These are phyloP conservation scores for Dicrostonyx torquatus DNA, from an alignment of 2,797 vertebrate species.

Conservation along the genomic window DNA sequence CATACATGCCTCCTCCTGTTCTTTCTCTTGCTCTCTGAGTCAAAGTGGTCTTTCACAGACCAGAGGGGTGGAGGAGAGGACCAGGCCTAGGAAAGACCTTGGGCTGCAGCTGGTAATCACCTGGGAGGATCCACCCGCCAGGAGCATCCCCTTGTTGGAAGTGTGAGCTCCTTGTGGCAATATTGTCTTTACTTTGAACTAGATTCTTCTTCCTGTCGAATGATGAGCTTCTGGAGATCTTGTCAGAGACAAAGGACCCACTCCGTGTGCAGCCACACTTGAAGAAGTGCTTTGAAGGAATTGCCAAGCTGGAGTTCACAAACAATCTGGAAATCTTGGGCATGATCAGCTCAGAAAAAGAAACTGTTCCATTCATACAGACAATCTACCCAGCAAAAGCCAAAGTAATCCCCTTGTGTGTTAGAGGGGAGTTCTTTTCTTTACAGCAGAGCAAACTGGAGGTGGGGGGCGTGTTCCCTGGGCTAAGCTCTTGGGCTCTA, in stretches of 20 bases:
- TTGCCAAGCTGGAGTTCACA: constrained; percentile 93
- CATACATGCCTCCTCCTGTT: not conserved
- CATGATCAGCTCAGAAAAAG: constrained; percentile 96
- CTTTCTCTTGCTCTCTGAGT: not conserved
- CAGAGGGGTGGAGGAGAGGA: not conserved
- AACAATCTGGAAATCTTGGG: constrained; percentile 89
- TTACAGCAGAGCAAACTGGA: not conserved
- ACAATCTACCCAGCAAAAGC: constrained; percentile 91
- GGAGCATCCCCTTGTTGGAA: not conserved
- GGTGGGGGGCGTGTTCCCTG: not conserved
- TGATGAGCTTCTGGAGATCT: constrained; percentile 95
- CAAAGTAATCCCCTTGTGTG: constrained; percentile 87
- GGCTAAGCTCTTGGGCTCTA: not conserved
- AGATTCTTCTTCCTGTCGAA: constrained; percentile 98
- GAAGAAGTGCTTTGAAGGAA: constrained; percentile 98
- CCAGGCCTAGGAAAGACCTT: not conserved
- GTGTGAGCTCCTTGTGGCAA: not conserved
- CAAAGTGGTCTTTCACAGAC: not conserved
- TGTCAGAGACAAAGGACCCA: constrained; percentile 96
- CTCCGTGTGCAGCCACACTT: constrained; percentile 94
- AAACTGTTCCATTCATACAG: constrained; percentile 90
- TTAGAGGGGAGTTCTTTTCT: not conserved
- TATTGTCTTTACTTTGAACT: constrained; percentile 70
- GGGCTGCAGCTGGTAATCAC: not conserved
- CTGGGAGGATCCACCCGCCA: not conserved